Conservation (phyloP, 2,113 vertebrate species). For the Hyaena hyaena region DNA sequence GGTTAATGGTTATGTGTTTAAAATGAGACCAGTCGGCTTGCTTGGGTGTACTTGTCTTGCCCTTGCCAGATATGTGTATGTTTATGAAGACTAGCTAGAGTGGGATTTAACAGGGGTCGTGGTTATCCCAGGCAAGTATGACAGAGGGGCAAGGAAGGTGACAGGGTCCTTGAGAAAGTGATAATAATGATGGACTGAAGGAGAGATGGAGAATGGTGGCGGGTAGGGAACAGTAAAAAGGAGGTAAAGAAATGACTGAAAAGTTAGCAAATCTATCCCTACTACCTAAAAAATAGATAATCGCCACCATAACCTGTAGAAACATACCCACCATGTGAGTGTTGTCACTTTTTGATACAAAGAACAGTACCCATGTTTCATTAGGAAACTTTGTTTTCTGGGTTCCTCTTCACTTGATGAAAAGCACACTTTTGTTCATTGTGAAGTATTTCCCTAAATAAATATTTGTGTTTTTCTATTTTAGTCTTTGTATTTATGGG, state of each 20-base stretch:
- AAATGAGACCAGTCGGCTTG: background rate
- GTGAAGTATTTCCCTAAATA: slow-evolving; percentile 30
- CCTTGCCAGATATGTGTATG: background rate
- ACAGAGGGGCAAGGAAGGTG: background rate
- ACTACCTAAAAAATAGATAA: background rate
- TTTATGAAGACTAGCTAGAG: background rate
- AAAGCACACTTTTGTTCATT: background rate
- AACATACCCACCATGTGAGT: background rate
- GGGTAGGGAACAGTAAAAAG: background rate
- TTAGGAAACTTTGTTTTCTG: slow-evolving; percentile 23
- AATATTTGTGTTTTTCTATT: background rate
- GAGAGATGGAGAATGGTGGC: background rate
- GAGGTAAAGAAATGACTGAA: background rate
- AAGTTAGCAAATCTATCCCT: background rate
- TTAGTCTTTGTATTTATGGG: slow-evolving; percentile 7
- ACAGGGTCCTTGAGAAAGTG: background rate
- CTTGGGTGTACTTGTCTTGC: background rate
- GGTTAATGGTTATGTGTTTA: background rate
- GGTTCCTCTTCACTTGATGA: slow-evolving; percentile 4
- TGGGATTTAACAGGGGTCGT: background rate
- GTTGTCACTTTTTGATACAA: background rate
- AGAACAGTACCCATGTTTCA: background rate
- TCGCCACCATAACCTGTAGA: background rate
- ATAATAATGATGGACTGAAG: background rate
- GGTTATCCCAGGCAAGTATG: background rate